These are phyloP conservation scores for Leucoptera coffeella DNA, from an alignment of 2,888 invertebrate species.

Conservation along the genomic window DNA sequence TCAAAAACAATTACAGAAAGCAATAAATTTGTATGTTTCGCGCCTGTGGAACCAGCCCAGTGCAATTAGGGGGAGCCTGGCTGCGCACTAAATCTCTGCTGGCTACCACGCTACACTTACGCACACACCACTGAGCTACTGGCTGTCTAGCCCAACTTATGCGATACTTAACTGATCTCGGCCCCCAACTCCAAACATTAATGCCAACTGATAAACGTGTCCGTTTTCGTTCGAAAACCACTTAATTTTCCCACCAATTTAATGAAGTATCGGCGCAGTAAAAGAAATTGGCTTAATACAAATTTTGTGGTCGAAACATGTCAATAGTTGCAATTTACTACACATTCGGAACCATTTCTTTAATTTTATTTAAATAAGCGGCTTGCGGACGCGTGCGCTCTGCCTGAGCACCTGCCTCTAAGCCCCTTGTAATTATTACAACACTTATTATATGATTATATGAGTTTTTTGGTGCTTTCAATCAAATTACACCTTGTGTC, in stretches of 20 bases:
- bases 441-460: conserved; percentile 51
- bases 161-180: no score
- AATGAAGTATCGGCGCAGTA: no score
- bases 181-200: no score
- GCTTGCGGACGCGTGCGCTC: conserved; percentile 31
- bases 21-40: conserved; percentile 41
- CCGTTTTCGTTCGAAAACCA: no score
- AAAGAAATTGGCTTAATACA: no score
- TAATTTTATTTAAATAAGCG: no score
- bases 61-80: conserved; percentile 37
- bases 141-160: no score
- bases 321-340: no score
- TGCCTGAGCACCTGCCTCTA: conserved; percentile 29
- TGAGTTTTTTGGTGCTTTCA: conserved; percentile 52
- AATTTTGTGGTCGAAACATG: no score
- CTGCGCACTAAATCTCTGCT: conserved; percentile 40
- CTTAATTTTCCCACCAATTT: no score
- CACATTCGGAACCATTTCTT: not conserved
- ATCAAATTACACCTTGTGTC: conserved; percentile 52
- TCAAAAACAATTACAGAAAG: conserved; percentile 44
- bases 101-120: conserved; percentile 51
- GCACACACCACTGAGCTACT: conserved; percentile 38
- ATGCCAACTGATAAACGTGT: no score
- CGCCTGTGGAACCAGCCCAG: conserved; percentile 39
- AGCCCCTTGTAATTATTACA: conserved; percentile 47